Evolutionary conservation across 1,140 invertebrate species (phyloP), one percentile per base, ranked within the genome.

Genomic region (Drosophila carrolli): DNA sequence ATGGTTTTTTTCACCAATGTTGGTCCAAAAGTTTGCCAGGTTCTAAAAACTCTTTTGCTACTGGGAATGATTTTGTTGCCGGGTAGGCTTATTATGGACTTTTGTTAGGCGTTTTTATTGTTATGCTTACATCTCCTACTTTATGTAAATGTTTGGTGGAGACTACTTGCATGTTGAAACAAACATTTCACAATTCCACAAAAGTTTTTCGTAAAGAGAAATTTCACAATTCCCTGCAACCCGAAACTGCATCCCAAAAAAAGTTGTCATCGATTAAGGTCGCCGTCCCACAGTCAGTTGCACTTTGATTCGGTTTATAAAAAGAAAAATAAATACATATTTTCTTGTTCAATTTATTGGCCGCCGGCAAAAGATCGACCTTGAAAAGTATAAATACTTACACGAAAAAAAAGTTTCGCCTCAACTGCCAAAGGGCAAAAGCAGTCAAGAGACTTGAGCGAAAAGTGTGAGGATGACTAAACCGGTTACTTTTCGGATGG

Each of bases 201-300:
- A 47, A 16, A 40, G 29, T 13, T 32, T 37, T 68, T 37, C 60
- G 65, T 37, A 14, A 37, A 66, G 8, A 72, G 47, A 71, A 70
- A 63, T 83, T 82, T 79, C 80, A 71, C 70, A 79, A 83, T 57
- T 71, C 35, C 37, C 23, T 27, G 14, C 43, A 48, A 37, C 13
- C 35, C 65, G 29, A 57, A 59, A 75, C 54, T 80, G 78, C 78
- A 71, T 71, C 66, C 66, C 50, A 35, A 16, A 67, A 50, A 38
- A 59, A 38, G 47, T 48, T 82, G 56, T 83, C 81, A 71, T 81
- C 83, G 78, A 89, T 88, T 89, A 88, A 89, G 83, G 83, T 79
- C 83, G 55, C 62, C 46, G 57, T 51, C 59, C 57, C 73, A 77
- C 72, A 77, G 77, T 37, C 81, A 67, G 82, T 88, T 86, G 83